Conservation (phyloP, 2,113 vertebrate genomes). For the Nyctereutes procyonoides region DNA sequence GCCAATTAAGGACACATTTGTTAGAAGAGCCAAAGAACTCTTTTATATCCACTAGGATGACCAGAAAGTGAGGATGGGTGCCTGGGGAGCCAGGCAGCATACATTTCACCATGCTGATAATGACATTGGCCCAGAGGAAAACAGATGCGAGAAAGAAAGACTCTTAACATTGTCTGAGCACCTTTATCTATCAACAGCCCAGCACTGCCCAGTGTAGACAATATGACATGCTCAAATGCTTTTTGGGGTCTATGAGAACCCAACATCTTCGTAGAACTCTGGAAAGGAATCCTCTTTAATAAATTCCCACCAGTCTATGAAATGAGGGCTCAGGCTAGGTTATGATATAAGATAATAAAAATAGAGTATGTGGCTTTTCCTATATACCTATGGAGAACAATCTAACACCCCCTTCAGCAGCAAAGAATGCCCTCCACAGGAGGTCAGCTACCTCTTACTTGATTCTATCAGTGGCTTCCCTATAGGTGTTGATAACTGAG, state of each 20-base stretch:
- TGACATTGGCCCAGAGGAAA: not conserved
- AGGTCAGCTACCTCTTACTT: not conserved
- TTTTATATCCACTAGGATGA: not conserved
- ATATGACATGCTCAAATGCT: not conserved
- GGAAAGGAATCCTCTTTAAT: not conserved
- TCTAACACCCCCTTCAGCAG: not conserved
- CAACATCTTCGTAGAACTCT: not conserved
- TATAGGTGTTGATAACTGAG: not conserved
- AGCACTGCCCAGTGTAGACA: not conserved
- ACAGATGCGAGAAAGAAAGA: not conserved
- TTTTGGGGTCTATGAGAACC: not conserved
- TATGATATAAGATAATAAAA: not conserved
- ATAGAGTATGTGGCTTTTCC: not conserved
- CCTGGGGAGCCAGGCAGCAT: not conserved
- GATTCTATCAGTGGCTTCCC: not conserved
- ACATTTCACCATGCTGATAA: not conserved
- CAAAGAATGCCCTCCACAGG: not conserved
- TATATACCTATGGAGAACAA: not conserved
- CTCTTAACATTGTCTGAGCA: not conserved
- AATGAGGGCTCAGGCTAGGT: not conserved
- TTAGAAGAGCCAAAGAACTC: not conserved
- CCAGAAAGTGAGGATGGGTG: not conserved
- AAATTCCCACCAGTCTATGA: not conserved
- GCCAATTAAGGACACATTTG: not conserved
- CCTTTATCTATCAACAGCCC: not conserved